Evolutionary conservation across 1,140 invertebrate species (phyloP).

Genomic region (Coptotermes formosanus): DNA sequence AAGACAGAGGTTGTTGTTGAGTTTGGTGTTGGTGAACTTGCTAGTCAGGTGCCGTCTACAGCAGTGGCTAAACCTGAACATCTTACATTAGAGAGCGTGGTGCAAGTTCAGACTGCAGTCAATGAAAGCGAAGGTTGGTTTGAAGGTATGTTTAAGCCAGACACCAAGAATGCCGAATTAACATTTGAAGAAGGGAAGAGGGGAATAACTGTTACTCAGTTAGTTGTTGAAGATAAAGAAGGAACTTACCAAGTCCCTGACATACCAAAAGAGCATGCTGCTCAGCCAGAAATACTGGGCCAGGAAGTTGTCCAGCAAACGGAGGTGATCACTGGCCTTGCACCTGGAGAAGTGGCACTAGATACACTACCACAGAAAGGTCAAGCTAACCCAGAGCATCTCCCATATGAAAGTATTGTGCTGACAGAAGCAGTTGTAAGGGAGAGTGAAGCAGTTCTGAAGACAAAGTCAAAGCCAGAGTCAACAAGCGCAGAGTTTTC

Average conservation of each 20-base stretch:
- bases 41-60: slow-evolving; percentile 24
- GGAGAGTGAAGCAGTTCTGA: slow-evolving; percentile 43
- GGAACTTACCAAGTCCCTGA: slow-evolving; percentile 37
- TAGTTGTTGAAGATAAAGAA: slow-evolving; percentile 47
- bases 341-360: slow-evolving; percentile 39
- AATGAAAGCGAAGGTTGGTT: slow-evolving; percentile 46
- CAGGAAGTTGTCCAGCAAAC: slow-evolving; percentile 44
- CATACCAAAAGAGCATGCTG: slow-evolving; percentile 40
- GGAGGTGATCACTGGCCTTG: slow-evolving; percentile 40
- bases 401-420: slow-evolving; percentile 44
- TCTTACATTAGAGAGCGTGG: slow-evolving; percentile 46
- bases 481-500: slow-evolving; percentile 32
- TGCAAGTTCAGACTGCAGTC: slow-evolving; percentile 45
- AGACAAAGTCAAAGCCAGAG: slow-evolving; percentile 26
- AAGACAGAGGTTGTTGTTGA: slow-evolving; percentile 44
- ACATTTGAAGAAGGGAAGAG: slow-evolving; percentile 43
- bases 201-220: slow-evolving; percentile 45
- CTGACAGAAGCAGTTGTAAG: slow-evolving; percentile 42
- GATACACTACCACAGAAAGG: slow-evolving; percentile 36
- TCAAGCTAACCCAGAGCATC: slow-evolving; percentile 38
- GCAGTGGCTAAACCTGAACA: slow-evolving; percentile 42
- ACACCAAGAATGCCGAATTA: slow-evolving; percentile 41
- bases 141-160: slow-evolving; percentile 37
- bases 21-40: slow-evolving; percentile 41
- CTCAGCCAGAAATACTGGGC: slow-evolving; percentile 41